Percentiles rank a stretch among this genome's conserved stretches.
Evolutionary conservation across 2,797 vertebrate species (phyloP).

Genomic region (Anolis apletophallus): DNA sequence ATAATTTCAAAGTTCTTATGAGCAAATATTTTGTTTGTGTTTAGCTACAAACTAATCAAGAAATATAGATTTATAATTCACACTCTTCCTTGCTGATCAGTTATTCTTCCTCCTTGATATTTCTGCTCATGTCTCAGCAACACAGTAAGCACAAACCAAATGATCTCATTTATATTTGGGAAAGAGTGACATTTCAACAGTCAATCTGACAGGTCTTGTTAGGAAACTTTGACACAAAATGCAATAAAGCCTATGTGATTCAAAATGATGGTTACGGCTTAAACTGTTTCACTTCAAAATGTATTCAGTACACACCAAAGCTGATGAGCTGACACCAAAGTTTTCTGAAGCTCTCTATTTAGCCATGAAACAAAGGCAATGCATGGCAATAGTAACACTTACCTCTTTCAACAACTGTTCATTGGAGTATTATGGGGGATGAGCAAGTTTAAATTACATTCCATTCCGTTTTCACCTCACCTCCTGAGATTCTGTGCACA

Average conservation of each 20-base stretch:
- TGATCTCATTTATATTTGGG: constrained; percentile 17
- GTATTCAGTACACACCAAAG: background rate
- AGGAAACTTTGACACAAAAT: constrained; percentile 9
- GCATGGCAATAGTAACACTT: background rate
- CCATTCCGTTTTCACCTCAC: background rate
- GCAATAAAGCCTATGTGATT: constrained; percentile 3
- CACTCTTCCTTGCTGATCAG: background rate
- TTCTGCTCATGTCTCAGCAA: constrained; percentile 7
- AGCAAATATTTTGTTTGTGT: constrained; percentile 4
- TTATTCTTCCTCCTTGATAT: background rate
- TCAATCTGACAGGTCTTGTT: constrained; percentile 28
- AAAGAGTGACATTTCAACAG: constrained; percentile 5
- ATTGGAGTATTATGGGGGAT: background rate
- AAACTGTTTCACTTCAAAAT: constrained; percentile 17
- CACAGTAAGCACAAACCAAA: constrained; percentile 27
- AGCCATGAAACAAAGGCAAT: background rate
- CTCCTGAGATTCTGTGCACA: background rate
- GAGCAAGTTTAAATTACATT: background rate
- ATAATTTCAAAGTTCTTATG: background rate
- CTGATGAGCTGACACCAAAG: background rate
- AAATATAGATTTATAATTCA: background rate
- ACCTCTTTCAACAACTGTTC: background rate
- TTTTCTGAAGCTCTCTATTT: constrained; percentile 4
- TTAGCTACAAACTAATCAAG: background rate
- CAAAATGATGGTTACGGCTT: constrained; percentile 18